Conservation (phyloP, 2,888 invertebrate genomes). For the Zygogramma bicolorata region DNA sequence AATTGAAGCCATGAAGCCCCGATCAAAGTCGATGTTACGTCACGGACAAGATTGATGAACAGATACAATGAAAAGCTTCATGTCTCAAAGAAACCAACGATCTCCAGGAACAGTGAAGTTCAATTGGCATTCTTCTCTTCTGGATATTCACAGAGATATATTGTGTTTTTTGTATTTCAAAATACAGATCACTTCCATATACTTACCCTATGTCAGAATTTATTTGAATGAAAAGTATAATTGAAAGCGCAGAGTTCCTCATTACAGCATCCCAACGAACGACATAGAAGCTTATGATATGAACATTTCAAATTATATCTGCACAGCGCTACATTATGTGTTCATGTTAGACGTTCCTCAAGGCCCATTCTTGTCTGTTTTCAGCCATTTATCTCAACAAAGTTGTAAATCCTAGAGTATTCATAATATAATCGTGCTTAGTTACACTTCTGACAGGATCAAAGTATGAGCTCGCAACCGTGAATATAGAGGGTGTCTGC, state of each 20-base stretch:
- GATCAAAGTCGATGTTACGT: no score
- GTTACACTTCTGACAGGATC: slow-evolving; percentile 47
- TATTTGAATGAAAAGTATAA: background rate
- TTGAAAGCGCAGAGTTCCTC: slow-evolving; percentile 15
- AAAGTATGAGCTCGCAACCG: slow-evolving; percentile 13
- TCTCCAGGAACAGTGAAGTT: no score
- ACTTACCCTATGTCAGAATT: background rate
- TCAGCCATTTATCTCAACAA: slow-evolving; percentile 49
- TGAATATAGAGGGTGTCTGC: slow-evolving; percentile 3
- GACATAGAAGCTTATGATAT: slow-evolving; percentile 17
- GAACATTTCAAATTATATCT: slow-evolving; percentile 46
- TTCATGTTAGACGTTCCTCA: slow-evolving; percentile 47
- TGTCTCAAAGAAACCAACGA: no score
- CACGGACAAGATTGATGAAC: no score
- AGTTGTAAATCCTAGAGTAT: slow-evolving; percentile 51
- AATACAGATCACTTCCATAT: background rate
- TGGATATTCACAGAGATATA: no score
- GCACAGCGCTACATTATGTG: slow-evolving; percentile 46
- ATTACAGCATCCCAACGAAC: slow-evolving; percentile 16
- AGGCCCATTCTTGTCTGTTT: slow-evolving; percentile 51
- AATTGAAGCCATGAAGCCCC: no score
- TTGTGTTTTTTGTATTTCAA: background rate
- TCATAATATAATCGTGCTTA: slow-evolving; percentile 49
- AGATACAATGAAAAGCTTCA: no score
- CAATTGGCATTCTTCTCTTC: no score